phyloP scores from a whole-genome alignment of 2,113 vertebrate species.

The human region DNA sequence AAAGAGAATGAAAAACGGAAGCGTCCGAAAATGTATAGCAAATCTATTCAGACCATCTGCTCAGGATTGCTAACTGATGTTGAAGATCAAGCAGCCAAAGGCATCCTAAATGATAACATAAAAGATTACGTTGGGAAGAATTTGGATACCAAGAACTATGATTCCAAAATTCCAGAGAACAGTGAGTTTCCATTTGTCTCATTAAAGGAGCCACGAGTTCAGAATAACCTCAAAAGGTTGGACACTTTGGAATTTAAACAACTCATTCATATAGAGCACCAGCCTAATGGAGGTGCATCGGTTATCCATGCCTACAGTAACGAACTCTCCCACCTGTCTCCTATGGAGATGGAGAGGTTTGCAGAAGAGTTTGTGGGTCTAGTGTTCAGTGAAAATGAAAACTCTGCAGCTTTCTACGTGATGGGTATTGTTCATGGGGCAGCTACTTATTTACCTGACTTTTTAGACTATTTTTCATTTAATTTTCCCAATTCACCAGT shows the following conservation, averaged over 20 bases:
- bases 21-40: conserved; percentile 97
- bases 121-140: conserved; percentile 84
- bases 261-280: conserved; percentile 95
- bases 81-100: conserved; percentile 88
- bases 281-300: conserved; percentile 97
- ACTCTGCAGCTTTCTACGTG: conserved; percentile 94
- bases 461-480: conserved; percentile 98
- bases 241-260: conserved; percentile 93
- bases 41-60: conserved; percentile 95
- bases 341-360: conserved; percentile 94
- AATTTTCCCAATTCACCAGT: conserved; percentile 98
- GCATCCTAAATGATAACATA: conserved; percentile 83
- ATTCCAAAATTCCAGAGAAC: conserved; percentile 84
- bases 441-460: conserved; percentile 96
- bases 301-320: conserved; percentile 95
- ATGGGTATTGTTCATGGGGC: conserved; percentile 98
- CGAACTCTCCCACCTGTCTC: conserved; percentile 94
- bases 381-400: conserved; percentile 94
- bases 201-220: conserved; percentile 84
- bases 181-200: conserved; percentile 85
- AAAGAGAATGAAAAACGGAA: conserved; percentile 97
- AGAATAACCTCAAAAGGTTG: conserved; percentile 87
- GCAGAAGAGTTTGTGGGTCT: conserved; percentile 96
- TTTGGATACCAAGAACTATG: conserved; percentile 84
- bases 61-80: conserved; percentile 90